Evolutionary conservation across 2,888 invertebrate genomes (phyloP).

Genomic region (Nomada ferruginata): DNA sequence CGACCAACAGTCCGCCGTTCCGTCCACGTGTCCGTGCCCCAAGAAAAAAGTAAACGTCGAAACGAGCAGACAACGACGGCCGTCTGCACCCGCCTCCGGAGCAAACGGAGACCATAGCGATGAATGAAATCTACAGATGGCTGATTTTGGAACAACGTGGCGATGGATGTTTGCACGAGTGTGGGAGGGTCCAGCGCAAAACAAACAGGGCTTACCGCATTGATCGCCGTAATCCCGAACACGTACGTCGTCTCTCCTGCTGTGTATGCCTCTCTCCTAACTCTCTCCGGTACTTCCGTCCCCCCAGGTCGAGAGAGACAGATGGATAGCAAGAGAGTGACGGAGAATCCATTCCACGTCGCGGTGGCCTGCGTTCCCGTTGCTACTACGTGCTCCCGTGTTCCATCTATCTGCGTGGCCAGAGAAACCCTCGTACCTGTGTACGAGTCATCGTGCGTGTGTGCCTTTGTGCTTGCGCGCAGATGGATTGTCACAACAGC

Average conservation of each 20-base stretch:
- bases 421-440: slow-evolving; percentile 45
- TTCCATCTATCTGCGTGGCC: slow-evolving; percentile 54
- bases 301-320: slow-evolving; percentile 17
- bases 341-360: slow-evolving; percentile 56
- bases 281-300: slow-evolving; percentile 62
- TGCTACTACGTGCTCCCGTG: slow-evolving; percentile 56
- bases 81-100: slow-evolving; percentile 34
- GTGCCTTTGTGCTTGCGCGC: slow-evolving; percentile 72
- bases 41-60: slow-evolving; percentile 25
- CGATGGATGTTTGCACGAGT: slow-evolving; percentile 58
- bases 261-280: slow-evolving; percentile 58
- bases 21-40: not conserved
- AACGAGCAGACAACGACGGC: slow-evolving; percentile 44
- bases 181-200: slow-evolving; percentile 75
- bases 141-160: slow-evolving; percentile 67
- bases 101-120: slow-evolving; percentile 62
- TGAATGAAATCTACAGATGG: slow-evolving; percentile 73
- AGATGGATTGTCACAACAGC: slow-evolving; percentile 81
- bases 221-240: slow-evolving; percentile 82
- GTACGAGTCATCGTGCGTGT: slow-evolving; percentile 38
- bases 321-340: not conserved
- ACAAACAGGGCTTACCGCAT: slow-evolving; percentile 82
- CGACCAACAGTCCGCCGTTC: not conserved
- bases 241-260: slow-evolving; percentile 73
- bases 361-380: slow-evolving; percentile 51